These are phyloP conservation scores for Thymelicus sylvestris DNA, from an alignment of 2,888 invertebrate species.

Conservation along the genomic window DNA sequence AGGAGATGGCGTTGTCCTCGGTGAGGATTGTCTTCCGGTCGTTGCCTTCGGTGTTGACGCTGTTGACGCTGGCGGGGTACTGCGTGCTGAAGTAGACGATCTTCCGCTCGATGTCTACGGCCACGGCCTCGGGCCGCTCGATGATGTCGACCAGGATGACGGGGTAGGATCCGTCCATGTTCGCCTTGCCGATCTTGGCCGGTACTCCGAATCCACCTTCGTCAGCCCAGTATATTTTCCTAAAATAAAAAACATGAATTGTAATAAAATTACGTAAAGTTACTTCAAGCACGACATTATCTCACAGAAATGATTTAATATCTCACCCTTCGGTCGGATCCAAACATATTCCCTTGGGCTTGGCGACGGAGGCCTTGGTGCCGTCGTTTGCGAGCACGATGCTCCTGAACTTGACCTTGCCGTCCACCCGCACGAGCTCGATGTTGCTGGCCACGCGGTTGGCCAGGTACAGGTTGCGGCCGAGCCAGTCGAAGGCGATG, in stretches of 20 bases:
- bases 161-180: constrained; percentile 96
- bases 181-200: constrained; percentile 94
- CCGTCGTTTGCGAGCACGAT: constrained; percentile 96
- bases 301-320: neutral
- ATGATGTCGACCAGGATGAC: constrained; percentile 89
- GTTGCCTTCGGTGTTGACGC: constrained; percentile 90
- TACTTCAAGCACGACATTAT: neutral
- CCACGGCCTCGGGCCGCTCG: constrained; percentile 92
- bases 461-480: constrained; percentile 96
- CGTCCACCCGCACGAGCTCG: constrained; percentile 94
- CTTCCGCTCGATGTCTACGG: constrained; percentile 92
- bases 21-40: constrained; percentile 88
- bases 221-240: constrained; percentile 97
- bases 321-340: constrained; percentile 95
- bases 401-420: constrained; percentile 92
- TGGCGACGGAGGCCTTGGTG: constrained; percentile 92
- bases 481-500: constrained; percentile 98
- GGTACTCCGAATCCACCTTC: constrained; percentile 96
- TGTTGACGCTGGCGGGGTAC: constrained; percentile 88
- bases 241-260: constrained; percentile 56
- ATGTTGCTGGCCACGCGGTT: constrained; percentile 96
- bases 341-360: constrained; percentile 93
- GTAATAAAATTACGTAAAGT: neutral
- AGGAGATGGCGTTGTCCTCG: constrained; percentile 88
- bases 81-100: constrained; percentile 95